Evolutionary conservation across 2,888 invertebrate genomes (phyloP).

Genomic region (Drymonia ruficornis): DNA sequence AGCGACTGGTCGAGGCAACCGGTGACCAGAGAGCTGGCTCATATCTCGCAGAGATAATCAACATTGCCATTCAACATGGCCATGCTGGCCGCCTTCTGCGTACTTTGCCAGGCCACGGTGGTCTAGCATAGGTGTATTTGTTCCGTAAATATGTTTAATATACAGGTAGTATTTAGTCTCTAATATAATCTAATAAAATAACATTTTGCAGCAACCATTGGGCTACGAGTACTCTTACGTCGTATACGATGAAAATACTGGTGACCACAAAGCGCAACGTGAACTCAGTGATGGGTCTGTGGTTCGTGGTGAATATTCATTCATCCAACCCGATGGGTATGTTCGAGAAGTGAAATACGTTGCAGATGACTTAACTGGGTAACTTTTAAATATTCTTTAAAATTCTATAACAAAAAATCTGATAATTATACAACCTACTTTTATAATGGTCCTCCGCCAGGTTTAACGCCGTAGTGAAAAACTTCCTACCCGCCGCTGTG

Average conservation of each 20-base stretch:
- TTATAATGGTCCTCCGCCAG: conserved; percentile 39
- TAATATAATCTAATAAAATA: neutral
- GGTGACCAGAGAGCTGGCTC: conserved; percentile 1
- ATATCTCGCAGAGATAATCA: neutral
- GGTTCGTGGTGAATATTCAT: conserved; percentile 81
- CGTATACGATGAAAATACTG: conserved; percentile 82
- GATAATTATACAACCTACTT: neutral
- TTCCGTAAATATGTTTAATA: too few relatives aligned
- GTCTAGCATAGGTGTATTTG: too few relatives aligned
- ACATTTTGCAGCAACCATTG: conserved; percentile 37
- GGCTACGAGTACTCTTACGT: conserved; percentile 80
- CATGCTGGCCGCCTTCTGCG: neutral
- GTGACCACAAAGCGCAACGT: conserved; percentile 81
- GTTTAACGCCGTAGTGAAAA: conserved; percentile 74
- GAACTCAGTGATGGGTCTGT: conserved; percentile 81
- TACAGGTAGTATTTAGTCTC: too few relatives aligned
- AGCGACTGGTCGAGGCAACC: neutral
- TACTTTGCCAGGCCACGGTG: neutral
- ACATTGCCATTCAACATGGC: neutral
- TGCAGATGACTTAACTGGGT: conserved; percentile 81
- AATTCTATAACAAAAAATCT: neutral
- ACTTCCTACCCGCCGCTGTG: conserved; percentile 51
- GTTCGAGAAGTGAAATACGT: conserved; percentile 81
- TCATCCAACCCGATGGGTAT: conserved; percentile 82
- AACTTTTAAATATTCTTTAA: conserved; percentile 23